Conservation (phyloP, 2,113 vertebrate species). For the Catharus fuscescens region DNA sequence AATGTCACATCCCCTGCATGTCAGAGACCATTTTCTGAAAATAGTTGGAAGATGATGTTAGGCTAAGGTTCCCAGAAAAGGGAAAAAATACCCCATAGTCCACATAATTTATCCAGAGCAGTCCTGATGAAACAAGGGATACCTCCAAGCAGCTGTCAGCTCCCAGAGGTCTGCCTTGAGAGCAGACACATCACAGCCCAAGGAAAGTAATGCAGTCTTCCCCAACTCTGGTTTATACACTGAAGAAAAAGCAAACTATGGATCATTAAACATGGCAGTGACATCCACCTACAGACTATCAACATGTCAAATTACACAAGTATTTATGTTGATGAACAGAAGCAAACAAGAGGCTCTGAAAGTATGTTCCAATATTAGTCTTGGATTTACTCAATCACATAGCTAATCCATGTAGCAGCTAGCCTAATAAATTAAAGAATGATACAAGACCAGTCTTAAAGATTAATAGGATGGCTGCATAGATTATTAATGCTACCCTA, state of each 20-base stretch:
- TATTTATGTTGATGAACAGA: neutral
- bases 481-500: neutral
- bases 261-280: neutral
- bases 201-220: neutral
- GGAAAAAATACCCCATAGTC: fast-evolving
- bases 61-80: too few relatives aligned
- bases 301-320: neutral
- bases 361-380: neutral
- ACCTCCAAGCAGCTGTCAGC: neutral
- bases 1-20: neutral
- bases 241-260: neutral
- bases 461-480: neutral
- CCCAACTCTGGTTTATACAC: neutral
- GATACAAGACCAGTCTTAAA: neutral
- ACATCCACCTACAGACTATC: neutral
- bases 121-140: neutral
- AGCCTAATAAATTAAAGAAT: neutral
- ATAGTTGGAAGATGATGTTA: neutral
- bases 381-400: neutral
- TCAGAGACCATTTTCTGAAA: neutral
- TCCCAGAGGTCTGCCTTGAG: neutral
- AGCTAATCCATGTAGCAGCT: neutral
- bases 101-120: neutral
- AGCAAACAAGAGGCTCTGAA: neutral
- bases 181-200: neutral